phyloP scores from a whole-genome alignment of 2,113 vertebrate species.

The Perca fluviatilis region DNA sequence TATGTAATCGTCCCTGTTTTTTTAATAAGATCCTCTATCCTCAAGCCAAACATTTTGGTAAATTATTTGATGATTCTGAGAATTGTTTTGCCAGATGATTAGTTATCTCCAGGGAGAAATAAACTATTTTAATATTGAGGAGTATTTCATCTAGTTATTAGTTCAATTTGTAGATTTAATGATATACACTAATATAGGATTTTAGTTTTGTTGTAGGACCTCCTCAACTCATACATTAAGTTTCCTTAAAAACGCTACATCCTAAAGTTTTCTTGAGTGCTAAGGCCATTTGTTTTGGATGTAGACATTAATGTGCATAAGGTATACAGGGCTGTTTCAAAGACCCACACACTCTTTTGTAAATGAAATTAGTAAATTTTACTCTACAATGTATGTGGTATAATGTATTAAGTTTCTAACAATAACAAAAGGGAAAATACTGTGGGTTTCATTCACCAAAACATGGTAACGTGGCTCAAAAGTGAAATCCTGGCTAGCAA shows the following conservation, averaged over 20 bases:
- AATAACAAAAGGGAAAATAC: background rate
- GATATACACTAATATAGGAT: background rate
- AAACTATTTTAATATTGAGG: background rate
- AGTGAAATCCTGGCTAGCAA: background rate
- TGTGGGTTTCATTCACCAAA: background rate
- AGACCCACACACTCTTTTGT: too few relatives aligned
- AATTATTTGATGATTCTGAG: conserved; percentile 7
- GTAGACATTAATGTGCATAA: background rate
- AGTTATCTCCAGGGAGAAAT: background rate
- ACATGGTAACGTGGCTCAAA: background rate
- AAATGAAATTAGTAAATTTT: background rate
- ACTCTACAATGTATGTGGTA: background rate
- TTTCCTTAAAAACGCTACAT: conserved; percentile 1
- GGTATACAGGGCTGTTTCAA: background rate
- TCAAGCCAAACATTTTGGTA: conserved; percentile 24
- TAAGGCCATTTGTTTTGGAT: background rate
- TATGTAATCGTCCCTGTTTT: conserved; percentile 41
- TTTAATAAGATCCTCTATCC: conserved; percentile 22
- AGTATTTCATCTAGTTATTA: background rate
- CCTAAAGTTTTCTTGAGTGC: background rate
- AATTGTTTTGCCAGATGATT: conserved; percentile 10
- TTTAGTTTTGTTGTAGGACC: background rate
- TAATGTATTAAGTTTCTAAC: background rate
- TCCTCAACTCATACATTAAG: background rate
- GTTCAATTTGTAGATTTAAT: background rate